A percentile compares a stretch with the other conserved stretches of the same genome.
These are phyloP conservation scores for Trissolcus brochymenae DNA, from an alignment of 2,888 invertebrate species.

Conservation along the genomic window DNA sequence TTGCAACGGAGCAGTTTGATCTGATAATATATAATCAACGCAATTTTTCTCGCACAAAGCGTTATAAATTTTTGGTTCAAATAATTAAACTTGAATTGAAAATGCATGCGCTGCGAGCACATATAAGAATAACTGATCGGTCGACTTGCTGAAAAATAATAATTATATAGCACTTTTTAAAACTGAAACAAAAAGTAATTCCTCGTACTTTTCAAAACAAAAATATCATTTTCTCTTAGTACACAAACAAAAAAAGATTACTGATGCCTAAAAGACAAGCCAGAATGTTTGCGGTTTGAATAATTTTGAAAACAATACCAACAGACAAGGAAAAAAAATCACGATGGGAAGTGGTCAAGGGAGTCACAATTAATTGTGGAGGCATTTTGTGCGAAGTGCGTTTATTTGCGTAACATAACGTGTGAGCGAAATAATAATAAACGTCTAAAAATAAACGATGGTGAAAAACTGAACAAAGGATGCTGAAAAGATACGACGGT, in stretches of 20 bases:
- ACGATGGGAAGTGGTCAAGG: not conserved
- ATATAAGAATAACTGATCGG: constrained; percentile 8
- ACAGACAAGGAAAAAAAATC: not conserved
- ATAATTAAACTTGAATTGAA: constrained; percentile 22
- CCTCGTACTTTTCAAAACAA: too few relatives aligned
- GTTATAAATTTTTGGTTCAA: constrained; percentile 29
- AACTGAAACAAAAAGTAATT: too few relatives aligned
- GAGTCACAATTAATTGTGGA: constrained; percentile 37
- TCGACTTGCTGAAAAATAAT: not conserved
- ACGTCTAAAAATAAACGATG: constrained; percentile 32
- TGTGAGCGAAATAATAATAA: constrained; percentile 31
- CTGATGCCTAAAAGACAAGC: too few relatives aligned
- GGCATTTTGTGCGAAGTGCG: constrained; percentile 29
- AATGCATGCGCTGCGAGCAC: not conserved
- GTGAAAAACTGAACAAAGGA: constrained; percentile 23
- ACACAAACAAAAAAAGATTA: too few relatives aligned
- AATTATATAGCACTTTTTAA: not conserved
- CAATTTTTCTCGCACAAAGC: constrained; percentile 14
- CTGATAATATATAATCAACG: constrained; percentile 32
- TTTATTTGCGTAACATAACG: constrained; percentile 42
- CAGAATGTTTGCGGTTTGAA: too few relatives aligned
- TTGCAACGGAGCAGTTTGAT: constrained; percentile 13
- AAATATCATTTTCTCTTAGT: too few relatives aligned
- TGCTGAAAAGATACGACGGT: constrained; percentile 11
- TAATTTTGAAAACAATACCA: not conserved